Percentiles rank a stretch among this genome's conserved stretches.
phyloP scores from a whole-genome alignment of 1,140 invertebrate species.

The Atta colombica region DNA sequence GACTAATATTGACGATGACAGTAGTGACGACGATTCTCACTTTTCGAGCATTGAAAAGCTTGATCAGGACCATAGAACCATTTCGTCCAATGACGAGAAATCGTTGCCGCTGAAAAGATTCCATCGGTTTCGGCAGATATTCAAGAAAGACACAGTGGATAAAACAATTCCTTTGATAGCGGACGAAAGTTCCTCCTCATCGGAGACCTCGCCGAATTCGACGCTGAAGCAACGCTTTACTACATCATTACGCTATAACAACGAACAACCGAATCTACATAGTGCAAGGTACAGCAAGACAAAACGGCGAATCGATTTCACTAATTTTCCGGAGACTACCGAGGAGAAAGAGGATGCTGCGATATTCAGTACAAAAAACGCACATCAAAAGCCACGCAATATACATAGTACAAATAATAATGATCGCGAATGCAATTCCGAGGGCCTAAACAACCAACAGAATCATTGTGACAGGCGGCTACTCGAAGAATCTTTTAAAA shows the following conservation, averaged over 20 bases:
- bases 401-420: slow-evolving; percentile 81
- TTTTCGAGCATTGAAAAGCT: slow-evolving; percentile 3
- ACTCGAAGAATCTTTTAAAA: slow-evolving; percentile 37
- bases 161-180: slow-evolving; percentile 55
- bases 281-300: slow-evolving; percentile 52
- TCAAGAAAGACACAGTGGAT: slow-evolving; percentile 80
- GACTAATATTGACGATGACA: slow-evolving; percentile 53
- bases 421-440: slow-evolving; percentile 33
- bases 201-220: slow-evolving; percentile 6
- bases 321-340: slow-evolving; percentile 20
- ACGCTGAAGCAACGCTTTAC: slow-evolving; percentile 46
- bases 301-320: slow-evolving; percentile 70
- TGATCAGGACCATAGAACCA: slow-evolving; percentile 52
- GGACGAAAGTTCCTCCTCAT: slow-evolving; percentile 32
- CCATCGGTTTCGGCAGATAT: slow-evolving; percentile 80
- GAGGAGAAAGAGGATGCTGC: slow-evolving; percentile 33
- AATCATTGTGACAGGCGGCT: slow-evolving; percentile 55
- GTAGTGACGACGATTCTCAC: slow-evolving; percentile 45
- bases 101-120: slow-evolving; percentile 80
- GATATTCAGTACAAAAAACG: slow-evolving; percentile 75
- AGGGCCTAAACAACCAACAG: slow-evolving; percentile 28
- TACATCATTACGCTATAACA: slow-evolving; percentile 46
- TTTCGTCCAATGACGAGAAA: slow-evolving; percentile 77
- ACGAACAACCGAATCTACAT: slow-evolving; percentile 59
- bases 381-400: slow-evolving; percentile 72